Evolutionary conservation across 2,113 vertebrate species (phyloP).

Genomic region (Dromiciops gliroides): DNA sequence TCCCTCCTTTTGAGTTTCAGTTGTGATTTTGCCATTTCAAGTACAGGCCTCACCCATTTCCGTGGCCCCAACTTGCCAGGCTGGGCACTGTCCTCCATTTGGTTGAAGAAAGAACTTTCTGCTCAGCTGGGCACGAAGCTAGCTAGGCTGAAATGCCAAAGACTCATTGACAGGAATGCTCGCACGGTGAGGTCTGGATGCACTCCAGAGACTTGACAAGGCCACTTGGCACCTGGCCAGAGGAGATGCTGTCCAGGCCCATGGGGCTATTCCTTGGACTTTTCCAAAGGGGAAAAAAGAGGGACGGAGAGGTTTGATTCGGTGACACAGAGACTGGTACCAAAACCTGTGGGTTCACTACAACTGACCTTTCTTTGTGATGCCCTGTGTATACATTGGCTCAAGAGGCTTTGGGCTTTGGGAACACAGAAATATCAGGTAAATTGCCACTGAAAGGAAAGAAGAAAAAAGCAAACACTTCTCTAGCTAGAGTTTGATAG

Average conservation of each 20-base stretch:
- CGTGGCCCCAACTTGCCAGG: background rate
- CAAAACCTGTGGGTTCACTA: background rate
- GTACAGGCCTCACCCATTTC: background rate
- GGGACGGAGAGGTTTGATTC: background rate
- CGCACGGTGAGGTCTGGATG: slow-evolving; percentile 37
- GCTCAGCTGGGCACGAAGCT: background rate
- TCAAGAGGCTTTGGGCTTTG: background rate
- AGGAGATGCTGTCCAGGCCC: background rate
- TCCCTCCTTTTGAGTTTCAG: slow-evolving; percentile 3
- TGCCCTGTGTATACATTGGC: background rate
- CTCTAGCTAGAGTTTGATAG: background rate
- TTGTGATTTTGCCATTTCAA: slow-evolving; percentile 8
- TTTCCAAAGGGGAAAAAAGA: background rate
- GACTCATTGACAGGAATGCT: slow-evolving; percentile 7
- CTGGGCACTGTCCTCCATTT: background rate
- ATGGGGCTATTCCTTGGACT: background rate
- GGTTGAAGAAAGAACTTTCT: background rate
- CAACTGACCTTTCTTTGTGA: background rate
- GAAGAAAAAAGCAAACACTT: background rate
- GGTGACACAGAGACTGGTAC: background rate
- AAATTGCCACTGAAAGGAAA: background rate
- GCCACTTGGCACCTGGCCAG: slow-evolving; percentile 27
- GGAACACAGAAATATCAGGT: background rate
- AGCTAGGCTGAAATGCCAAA: fast-evolving
- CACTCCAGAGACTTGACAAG: slow-evolving; percentile 22